These are phyloP conservation scores for Biston betularia DNA, from an alignment of 2,888 invertebrate genomes.

Conservation along the genomic window DNA sequence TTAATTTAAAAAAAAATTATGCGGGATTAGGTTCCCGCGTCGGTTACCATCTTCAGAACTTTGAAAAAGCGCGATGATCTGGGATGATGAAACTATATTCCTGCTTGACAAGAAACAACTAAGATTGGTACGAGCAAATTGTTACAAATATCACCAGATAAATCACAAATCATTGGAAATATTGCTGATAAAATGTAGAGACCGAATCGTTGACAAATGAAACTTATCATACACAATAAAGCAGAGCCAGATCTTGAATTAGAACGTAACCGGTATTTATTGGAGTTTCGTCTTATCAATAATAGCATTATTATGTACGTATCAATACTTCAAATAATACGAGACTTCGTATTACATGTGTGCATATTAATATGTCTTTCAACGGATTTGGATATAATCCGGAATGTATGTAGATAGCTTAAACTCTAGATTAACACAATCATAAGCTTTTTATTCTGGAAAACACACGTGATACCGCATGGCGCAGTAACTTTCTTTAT, in stretches of 20 bases:
- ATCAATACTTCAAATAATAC: not conserved
- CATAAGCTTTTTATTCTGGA: no score
- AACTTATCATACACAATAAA: constrained; percentile 63
- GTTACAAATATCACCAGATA: constrained; percentile 23
- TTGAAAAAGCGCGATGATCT: no score
- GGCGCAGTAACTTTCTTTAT: not conserved
- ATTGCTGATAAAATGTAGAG: constrained; percentile 50
- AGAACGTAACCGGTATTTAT: constrained; percentile 59
- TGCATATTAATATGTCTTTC: not conserved
- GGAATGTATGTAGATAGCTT: no score
- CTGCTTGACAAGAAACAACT: not conserved
- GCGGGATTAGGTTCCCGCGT: no score
- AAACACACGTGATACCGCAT: no score
- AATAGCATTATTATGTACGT: not conserved
- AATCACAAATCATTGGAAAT: constrained; percentile 37
- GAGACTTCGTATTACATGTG: no score
- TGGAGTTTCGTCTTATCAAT: constrained; percentile 25
- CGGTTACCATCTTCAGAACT: no score
- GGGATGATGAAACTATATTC: no score
- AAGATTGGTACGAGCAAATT: constrained; percentile 7
- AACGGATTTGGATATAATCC: no score
- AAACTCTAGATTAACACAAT: no score
- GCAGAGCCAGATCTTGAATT: constrained; percentile 61
- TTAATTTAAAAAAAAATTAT: no score
- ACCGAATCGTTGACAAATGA: constrained; percentile 68